These are phyloP conservation scores for Orycteropus afer DNA, from an alignment of 2,113 vertebrate species.

Conservation along the genomic window DNA sequence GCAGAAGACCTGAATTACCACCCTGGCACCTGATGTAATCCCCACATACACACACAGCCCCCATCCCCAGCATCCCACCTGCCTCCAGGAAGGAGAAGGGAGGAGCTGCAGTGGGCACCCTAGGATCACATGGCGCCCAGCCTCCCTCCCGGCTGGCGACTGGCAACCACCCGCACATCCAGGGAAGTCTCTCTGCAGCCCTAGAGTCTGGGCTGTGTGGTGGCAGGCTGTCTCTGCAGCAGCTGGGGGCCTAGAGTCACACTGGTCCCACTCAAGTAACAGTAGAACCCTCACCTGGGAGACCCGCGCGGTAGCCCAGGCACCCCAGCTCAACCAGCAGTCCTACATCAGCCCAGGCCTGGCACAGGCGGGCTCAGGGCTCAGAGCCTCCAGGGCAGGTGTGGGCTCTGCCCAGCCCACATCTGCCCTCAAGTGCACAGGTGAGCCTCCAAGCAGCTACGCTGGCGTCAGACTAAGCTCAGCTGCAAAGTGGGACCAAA, in stretches of 20 bases:
- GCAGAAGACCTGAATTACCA: not conserved
- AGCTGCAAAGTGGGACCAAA: not conserved
- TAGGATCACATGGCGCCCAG: not conserved
- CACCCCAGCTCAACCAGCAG: no score
- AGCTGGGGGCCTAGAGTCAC: not conserved
- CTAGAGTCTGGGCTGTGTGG: not conserved
- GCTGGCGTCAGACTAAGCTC: not conserved
- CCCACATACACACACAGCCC: not conserved
- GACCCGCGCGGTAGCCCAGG: no score
- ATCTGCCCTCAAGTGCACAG: not conserved
- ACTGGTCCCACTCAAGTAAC: not conserved
- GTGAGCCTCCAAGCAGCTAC: not conserved
- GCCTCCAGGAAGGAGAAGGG: not conserved
- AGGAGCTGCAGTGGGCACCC: no score
- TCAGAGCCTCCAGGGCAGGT: not conserved
- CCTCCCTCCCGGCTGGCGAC: no score
- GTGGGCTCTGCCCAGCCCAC: not conserved
- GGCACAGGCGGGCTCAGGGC: not conserved
- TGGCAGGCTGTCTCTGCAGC: not conserved
- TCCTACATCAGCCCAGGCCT: not conserved
- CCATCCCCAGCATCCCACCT: not conserved
- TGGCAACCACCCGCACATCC: no score
- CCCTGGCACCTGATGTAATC: not conserved
- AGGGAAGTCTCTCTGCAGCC: no score
- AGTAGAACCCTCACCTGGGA: not conserved